phyloP scores from a whole-genome alignment of 2,113 vertebrate genomes.

The Chascanopsetta lugubris region DNA sequence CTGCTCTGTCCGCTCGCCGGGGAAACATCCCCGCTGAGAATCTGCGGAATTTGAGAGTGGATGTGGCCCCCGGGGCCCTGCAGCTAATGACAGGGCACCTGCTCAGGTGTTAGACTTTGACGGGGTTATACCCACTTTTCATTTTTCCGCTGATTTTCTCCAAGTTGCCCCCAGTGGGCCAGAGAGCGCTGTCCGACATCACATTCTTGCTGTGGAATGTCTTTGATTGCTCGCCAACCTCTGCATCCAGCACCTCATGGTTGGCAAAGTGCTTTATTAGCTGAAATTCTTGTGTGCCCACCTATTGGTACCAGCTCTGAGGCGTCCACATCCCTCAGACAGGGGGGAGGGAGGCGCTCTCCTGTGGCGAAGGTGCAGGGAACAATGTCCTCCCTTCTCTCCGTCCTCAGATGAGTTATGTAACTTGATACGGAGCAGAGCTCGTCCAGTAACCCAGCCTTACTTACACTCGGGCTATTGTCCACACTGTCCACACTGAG shows the following conservation, averaged over 20 bases:
- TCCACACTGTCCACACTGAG: conserved; percentile 47
- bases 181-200: conserved; percentile 35
- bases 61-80: conserved; percentile 29
- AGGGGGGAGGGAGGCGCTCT: conserved; percentile 45
- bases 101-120: conserved; percentile 51
- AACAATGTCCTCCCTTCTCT: conserved; percentile 70
- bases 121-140: conserved; percentile 41
- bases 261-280: conserved; percentile 60
- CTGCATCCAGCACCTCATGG: conserved; percentile 32
- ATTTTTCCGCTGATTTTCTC: conserved; percentile 40
- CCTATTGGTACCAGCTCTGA: conserved; percentile 47
- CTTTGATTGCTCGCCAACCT: conserved; percentile 62
- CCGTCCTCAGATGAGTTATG: conserved; percentile 48
- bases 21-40: conserved; percentile 28
- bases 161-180: conserved; percentile 23
- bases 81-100: conserved; percentile 65
- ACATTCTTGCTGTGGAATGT: conserved; percentile 59
- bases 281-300: conserved; percentile 54
- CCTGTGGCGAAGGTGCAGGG: conserved; percentile 32
- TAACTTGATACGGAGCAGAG: conserved; percentile 57
- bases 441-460: conserved; percentile 40
- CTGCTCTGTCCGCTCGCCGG: conserved; percentile 12
- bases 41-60: conserved; percentile 50
- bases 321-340: conserved; percentile 30
- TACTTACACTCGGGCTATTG: conserved; percentile 59